Percentiles rank a stretch among this genome's conserved stretches.
Conservation (phyloP, 2,797 vertebrate species). For the Esox lucius region DNA sequence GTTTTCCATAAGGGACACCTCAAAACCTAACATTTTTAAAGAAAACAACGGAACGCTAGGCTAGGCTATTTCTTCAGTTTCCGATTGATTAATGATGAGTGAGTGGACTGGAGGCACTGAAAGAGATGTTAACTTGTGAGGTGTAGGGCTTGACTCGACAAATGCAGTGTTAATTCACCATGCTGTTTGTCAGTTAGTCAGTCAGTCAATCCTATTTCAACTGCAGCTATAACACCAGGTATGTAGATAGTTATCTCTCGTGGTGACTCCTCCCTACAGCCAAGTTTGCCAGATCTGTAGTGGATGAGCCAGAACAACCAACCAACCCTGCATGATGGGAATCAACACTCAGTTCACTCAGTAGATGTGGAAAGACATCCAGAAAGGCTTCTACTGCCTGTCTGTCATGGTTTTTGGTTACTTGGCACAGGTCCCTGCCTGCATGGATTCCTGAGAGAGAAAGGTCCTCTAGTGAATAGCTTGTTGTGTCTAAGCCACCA, state of each 20-base stretch:
- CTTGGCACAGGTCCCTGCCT: no score
- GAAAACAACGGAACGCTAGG: background rate
- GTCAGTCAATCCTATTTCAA: background rate
- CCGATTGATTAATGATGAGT: background rate
- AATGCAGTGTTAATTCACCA: constrained; percentile 24
- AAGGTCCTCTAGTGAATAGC: background rate
- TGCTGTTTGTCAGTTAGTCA: constrained; percentile 16
- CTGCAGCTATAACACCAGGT: constrained; percentile 32
- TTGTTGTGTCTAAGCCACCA: background rate
- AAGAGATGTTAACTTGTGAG: background rate
- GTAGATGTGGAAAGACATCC: background rate
- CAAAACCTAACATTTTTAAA: background rate
- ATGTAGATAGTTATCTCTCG: constrained; percentile 37
- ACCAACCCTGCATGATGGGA: constrained; percentile 3
- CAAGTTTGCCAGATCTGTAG: constrained; percentile 1
- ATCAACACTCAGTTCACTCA: background rate
- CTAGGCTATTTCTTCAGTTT: background rate
- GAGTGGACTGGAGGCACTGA: background rate
- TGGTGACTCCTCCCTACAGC: constrained; percentile 28
- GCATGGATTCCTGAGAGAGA: background rate
- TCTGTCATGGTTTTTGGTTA: background rate
- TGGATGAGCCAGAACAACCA: background rate
- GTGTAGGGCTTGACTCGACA: background rate
- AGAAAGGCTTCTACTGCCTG: background rate
- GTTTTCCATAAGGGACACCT: background rate